A percentile compares a stretch with the other conserved stretches of the same genome.
Evolutionary conservation across 2,888 invertebrate species (phyloP).

Genomic region (Drosophila neotestacea): DNA sequence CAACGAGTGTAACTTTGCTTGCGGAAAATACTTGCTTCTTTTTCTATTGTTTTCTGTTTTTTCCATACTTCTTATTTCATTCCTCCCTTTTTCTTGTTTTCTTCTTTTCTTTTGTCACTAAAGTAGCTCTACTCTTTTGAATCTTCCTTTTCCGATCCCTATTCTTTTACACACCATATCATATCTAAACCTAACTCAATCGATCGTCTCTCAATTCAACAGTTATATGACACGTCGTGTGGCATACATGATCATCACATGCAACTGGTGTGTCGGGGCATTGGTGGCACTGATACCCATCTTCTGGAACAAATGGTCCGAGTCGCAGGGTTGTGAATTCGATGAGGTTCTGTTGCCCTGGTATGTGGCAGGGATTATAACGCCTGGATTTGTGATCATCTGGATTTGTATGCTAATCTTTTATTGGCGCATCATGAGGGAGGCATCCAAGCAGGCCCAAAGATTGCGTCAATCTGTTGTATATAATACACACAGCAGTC

Average conservation of each 20-base stretch:
- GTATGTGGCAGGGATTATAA: constrained; percentile 86
- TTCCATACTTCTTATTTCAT: too few species aligned
- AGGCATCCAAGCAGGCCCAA: constrained; percentile 90
- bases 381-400: constrained; percentile 90
- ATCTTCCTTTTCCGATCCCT: too few species aligned
- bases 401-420: constrained; percentile 91
- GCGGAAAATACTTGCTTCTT: too few species aligned
- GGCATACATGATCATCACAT: constrained; percentile 88
- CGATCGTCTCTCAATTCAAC: neutral
- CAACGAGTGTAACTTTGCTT: too few species aligned
- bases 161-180: neutral
- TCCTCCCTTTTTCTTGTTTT: neutral
- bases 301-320: constrained; percentile 92
- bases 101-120: neutral
- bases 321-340: constrained; percentile 88
- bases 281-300: constrained; percentile 89
- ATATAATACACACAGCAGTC: constrained; percentile 85
- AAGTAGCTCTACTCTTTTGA: neutral
- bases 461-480: constrained; percentile 88
- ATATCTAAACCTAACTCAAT: neutral
- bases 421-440: constrained; percentile 92
- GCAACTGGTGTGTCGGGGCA: constrained; percentile 89
- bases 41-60: too few species aligned
- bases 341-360: constrained; percentile 87
- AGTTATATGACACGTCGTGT: constrained; percentile 90